These are phyloP conservation scores for Pyrrhura leucotis DNA, from an alignment of 2,797 vertebrate genomes.

Conservation along the genomic window DNA sequence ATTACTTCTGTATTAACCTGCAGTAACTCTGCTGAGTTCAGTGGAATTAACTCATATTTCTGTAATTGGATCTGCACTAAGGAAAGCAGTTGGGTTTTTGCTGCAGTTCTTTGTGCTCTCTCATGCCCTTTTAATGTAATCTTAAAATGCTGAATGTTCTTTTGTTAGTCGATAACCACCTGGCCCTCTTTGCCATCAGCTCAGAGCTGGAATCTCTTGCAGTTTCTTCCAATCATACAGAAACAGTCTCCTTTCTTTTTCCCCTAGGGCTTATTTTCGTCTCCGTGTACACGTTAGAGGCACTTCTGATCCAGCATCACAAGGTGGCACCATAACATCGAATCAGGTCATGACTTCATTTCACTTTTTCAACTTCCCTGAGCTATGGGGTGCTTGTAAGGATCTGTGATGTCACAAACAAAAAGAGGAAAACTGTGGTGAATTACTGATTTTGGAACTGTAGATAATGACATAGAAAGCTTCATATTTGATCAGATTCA, in stretches of 20 bases:
- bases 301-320: not conserved
- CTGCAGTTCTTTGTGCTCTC: not conserved
- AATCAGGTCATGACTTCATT: not conserved
- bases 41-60: not conserved
- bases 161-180: not conserved
- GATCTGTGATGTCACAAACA: not conserved
- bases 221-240: not conserved
- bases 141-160: not conserved
- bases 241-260: not conserved
- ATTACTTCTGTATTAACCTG: not conserved
- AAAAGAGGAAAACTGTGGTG: not conserved
- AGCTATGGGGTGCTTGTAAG: rapidly evolving
- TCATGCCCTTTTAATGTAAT: not conserved
- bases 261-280: not conserved
- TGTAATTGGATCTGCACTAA: not conserved
- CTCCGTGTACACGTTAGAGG: not conserved
- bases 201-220: not conserved
- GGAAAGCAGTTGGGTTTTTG: not conserved
- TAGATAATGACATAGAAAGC: not conserved
- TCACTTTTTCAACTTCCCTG: not conserved
- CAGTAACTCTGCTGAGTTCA: not conserved
- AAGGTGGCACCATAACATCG: slow-evolving; percentile 13
- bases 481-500: not conserved
- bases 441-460: not conserved
- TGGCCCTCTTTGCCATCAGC: not conserved